Evolutionary conservation across 2,797 vertebrate genomes (phyloP).

Genomic region (Gymnoscopelus microlampas): DNA sequence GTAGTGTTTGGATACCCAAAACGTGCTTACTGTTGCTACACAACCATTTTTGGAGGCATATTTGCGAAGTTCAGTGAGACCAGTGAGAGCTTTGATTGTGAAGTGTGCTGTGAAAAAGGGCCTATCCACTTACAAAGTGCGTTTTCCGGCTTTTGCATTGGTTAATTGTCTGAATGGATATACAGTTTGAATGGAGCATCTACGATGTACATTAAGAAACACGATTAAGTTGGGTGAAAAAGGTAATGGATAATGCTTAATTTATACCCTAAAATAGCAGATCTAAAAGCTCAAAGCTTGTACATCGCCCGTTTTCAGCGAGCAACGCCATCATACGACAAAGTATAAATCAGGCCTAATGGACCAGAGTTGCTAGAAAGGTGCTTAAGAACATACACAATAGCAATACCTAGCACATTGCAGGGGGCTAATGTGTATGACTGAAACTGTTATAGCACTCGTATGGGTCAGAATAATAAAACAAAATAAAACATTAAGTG

Average conservation of each 20-base stretch:
- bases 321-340: not conserved
- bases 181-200: no score
- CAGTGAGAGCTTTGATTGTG: not conserved
- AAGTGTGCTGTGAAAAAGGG: not conserved
- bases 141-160: not conserved
- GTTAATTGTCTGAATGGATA: no score
- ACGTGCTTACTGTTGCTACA: not conserved
- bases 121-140: not conserved
- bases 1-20: not conserved
- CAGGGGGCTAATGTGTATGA: slow-evolving; percentile 55
- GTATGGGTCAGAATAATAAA: slow-evolving; percentile 70
- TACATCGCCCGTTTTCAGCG: no score
- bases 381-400: slow-evolving; percentile 56
- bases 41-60: not conserved
- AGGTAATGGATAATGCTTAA: no score
- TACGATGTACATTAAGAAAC: no score
- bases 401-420: slow-evolving; percentile 61
- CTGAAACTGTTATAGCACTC: slow-evolving; percentile 63
- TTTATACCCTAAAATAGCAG: no score
- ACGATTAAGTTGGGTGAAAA: no score
- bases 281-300: no score
- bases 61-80: not conserved
- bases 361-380: slow-evolving; percentile 41
- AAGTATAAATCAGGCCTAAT: slow-evolving; percentile 34
- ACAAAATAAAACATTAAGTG: slow-evolving; percentile 69